phyloP scores from a whole-genome alignment of 2,113 vertebrate species.

The Sinocyclocheilus rhinocerous region DNA sequence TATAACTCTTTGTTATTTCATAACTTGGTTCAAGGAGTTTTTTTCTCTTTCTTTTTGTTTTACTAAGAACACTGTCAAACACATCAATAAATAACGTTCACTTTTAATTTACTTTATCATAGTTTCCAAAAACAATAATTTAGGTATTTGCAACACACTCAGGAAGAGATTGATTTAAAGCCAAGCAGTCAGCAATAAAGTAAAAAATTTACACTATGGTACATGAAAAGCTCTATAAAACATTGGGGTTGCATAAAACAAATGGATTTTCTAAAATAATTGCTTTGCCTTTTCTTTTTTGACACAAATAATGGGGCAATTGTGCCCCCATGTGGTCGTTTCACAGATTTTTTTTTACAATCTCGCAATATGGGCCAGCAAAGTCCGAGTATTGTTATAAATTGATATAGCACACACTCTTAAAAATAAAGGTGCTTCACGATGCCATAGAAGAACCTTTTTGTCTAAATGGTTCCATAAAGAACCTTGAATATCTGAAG shows the following conservation, averaged over 20 bases:
- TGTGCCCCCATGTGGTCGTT: slow-evolving; percentile 71
- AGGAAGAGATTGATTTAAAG: slow-evolving; percentile 73
- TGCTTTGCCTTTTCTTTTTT: slow-evolving; percentile 59
- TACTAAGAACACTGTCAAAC: slow-evolving; percentile 60
- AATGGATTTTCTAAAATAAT: slow-evolving; percentile 57
- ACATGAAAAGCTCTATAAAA: slow-evolving; percentile 49
- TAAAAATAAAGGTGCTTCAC: too few species aligned
- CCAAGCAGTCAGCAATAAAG: slow-evolving; percentile 64
- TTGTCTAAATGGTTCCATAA: too few species aligned
- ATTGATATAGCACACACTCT: too few species aligned
- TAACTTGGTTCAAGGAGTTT: slow-evolving; percentile 60
- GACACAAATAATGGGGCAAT: slow-evolving; percentile 61
- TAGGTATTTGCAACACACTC: slow-evolving; percentile 59
- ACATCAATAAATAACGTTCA: slow-evolving; percentile 68
- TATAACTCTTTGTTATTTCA: too few species aligned
- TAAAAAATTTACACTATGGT: slow-evolving; percentile 65
- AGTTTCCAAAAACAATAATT: slow-evolving; percentile 64
- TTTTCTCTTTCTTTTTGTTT: slow-evolving; percentile 54
- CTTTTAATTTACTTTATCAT: slow-evolving; percentile 66
- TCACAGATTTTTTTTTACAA: neutral
- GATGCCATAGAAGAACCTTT: too few species aligned
- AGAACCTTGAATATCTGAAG: too few species aligned
- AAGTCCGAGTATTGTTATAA: neutral
- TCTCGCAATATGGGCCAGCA: neutral
- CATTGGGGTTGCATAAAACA: slow-evolving; percentile 65